Base-by-base conservation (phyloP, 2,888 invertebrate species). In the Scelioninae gen. 2 region DNA sequence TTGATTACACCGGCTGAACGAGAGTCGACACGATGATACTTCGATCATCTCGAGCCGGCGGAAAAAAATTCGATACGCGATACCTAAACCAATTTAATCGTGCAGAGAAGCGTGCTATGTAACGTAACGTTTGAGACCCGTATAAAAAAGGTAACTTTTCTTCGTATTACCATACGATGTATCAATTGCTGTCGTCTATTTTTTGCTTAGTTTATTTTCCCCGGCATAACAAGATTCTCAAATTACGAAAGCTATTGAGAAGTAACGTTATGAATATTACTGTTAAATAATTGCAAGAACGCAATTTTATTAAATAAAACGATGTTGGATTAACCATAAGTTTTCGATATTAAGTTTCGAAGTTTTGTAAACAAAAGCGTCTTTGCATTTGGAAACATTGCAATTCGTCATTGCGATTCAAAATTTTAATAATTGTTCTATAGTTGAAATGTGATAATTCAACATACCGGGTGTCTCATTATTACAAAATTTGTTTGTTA, bases 51-150 rank as follows among this genome's bases (percentile, higher is more conserved):
- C n/a, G n/a, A 41, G 61, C 50, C 43, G 50, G 33, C 22, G 55
- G 25, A 60, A 65, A 61, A 48, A n/a, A n/a, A 74, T 67, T 50
- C 43, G 74, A 69, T 65, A 74, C 57, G 43, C 58, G 65, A 61
- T 57, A 70, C 57, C 63, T 65, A 70, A 70, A 61, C 61, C 69
- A 31, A 65, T 48, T 65, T 65, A 70, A 52, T 70, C 55, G 61
- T 50, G 65, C 70, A 52, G 57, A 70, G 65, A 70, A 65, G 69
- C 48, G 65, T 65, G 65, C 65, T 65, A 39, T 28, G 39, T 48
- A 46, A 60, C 31, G 41, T 48, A 46, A 53, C 39, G 43, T 57
- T 16, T 13, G 31, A 57, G 35, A 45, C 48, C 45, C 43, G 7
- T 41, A 16, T 3, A 64, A 43, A 52, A 50, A 68, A 41, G 37